Evolutionary conservation across 2,888 invertebrate genomes (phyloP), one percentile per base, ranked within the genome.

Genomic region (Trichopria drosophilae): DNA sequence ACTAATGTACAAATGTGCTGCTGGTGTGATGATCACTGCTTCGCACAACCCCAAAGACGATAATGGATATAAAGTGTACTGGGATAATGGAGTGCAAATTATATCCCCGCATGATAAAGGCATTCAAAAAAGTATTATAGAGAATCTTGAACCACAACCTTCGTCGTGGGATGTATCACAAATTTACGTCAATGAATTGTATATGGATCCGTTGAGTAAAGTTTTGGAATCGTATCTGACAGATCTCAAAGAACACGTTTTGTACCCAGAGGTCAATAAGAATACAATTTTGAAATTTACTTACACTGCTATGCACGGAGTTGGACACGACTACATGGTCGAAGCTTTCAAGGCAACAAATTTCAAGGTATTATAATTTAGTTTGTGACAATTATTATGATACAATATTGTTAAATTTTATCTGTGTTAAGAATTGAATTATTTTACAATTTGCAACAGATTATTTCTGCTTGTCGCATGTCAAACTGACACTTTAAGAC

Each of bases 221-320:
- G 83, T 92, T 18, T 82, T 84, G 45, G 66, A 77, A 1, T 74
- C 79, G 16, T 97, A 97, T 74, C 84, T 84, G 68, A 68, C 79
- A 9, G 80, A 81, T 23, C 76, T 93, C 3, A 72, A 76, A 10
- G 70, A 77, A 4, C 77, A 77, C 22, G 75, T 88, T 6, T 74
- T 84, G 15, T 72, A 80, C 22, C 79, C 83, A 24, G 76, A 80
- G 29, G 71, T 82, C 26, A 87, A 86, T 62, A 74, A 73, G 31
- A 78, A 76, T 13, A 80, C 82, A 0, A 73, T 78, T 0, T 69
- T 90, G 1, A 81, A 82, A 42, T 85, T 93, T 56, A 89, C 91
- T 0, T 98, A 97, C 71, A 95, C 96, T 9, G 91, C 98, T 0
- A 94, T 99, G 92, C 99, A 99, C 72, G 99, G 99, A 4, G 97